Percentiles rank a stretch among this genome's conserved stretches.
phyloP scores from a whole-genome alignment of 2,797 vertebrate species.

The Prionace glauca region DNA sequence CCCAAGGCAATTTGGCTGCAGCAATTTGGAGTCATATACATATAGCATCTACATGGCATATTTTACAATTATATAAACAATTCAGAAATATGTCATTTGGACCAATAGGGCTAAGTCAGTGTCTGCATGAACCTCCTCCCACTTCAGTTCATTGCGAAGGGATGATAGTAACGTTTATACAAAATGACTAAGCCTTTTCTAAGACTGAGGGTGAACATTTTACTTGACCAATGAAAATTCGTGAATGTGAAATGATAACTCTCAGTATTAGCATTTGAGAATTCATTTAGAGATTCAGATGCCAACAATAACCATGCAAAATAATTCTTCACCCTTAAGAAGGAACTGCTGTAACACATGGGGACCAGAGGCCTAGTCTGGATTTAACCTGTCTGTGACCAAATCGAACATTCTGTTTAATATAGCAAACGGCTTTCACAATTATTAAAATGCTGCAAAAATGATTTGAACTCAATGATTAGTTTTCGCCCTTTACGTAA shows the following conservation, averaged over 20 bases:
- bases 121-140: neutral
- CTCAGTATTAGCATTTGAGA: neutral
- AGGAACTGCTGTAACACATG: neutral
- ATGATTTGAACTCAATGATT: neutral
- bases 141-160: neutral
- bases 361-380: neutral
- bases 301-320: neutral
- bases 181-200: neutral
- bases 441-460: neutral
- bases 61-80: neutral
- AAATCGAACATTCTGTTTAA: neutral
- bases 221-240: neutral
- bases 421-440: neutral
- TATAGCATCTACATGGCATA: neutral
- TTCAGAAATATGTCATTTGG: neutral
- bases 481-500: neutral
- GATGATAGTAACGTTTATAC: neutral
- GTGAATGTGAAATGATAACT: neutral
- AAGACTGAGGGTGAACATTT: neutral
- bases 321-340: neutral
- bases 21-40: neutral
- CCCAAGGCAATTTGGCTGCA: neutral
- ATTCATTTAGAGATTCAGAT: neutral
- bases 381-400: neutral
- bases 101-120: neutral